Evolutionary conservation across 1,140 invertebrate species (phyloP).

Genomic region (Pogonomyrmex californicus): DNA sequence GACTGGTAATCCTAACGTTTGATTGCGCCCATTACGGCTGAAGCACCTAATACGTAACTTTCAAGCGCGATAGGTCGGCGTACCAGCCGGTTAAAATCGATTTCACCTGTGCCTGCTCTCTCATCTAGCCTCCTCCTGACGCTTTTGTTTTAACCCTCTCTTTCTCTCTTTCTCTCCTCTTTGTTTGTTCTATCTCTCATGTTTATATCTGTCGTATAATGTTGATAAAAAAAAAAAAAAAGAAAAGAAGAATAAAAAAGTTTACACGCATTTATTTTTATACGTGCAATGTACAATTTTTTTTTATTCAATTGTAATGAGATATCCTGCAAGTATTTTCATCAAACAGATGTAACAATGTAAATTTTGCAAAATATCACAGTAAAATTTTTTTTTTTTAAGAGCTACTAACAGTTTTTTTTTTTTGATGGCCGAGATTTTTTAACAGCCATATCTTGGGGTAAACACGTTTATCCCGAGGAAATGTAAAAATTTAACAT

Average conservation of each 20-base stretch:
- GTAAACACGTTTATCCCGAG: not conserved
- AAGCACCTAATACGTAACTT: slow-evolving; percentile 82
- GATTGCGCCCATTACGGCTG: slow-evolving; percentile 82
- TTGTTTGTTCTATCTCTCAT: not conserved
- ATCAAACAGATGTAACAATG: not conserved
- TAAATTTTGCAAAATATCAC: not conserved
- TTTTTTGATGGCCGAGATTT: not conserved
- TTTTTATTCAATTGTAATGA: slow-evolving; percentile 16
- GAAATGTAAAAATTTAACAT: not conserved
- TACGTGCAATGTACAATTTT: not conserved
- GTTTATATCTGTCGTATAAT: not conserved
- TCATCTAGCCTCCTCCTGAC: not conserved
- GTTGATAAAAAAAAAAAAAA: not conserved
- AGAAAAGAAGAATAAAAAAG: not conserved
- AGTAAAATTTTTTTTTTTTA: not conserved
- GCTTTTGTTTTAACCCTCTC: not conserved
- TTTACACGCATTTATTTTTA: not conserved
- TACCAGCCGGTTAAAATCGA: slow-evolving; percentile 72
- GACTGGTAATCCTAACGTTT: slow-evolving; percentile 81
- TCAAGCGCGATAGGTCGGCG: slow-evolving; percentile 69
- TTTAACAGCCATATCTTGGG: not conserved
- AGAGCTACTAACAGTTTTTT: not conserved
- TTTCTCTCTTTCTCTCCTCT: not conserved
- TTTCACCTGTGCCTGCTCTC: slow-evolving; percentile 69
- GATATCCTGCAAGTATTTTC: slow-evolving; percentile 15